These are phyloP conservation scores for Simalia tracyae DNA, from an alignment of 2,797 vertebrate genomes.

Conservation along the genomic window DNA sequence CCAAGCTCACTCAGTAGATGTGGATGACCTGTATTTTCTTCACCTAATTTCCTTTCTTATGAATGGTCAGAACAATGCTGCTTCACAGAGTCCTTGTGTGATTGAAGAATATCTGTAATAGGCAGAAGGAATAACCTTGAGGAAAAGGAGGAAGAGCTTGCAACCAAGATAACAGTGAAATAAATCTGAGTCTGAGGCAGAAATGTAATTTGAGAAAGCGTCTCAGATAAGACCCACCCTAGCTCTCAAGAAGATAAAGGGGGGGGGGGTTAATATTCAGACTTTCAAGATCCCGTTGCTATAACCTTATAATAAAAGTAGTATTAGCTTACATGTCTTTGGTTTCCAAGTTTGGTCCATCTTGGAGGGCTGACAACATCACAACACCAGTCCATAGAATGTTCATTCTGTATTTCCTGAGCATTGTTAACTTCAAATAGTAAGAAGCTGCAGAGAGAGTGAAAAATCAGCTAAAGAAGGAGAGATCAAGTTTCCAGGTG, in stretches of 20 bases:
- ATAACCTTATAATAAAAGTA: not conserved
- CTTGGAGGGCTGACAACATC: not conserved
- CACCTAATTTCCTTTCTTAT: not conserved
- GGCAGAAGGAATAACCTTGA: not conserved
- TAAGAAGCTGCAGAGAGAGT: not conserved
- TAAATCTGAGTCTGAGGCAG: not conserved
- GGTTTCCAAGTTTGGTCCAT: not conserved
- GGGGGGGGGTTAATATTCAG: not conserved
- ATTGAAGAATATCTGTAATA: no score
- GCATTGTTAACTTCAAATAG: not conserved
- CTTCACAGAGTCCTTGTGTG: no score
- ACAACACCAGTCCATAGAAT: not conserved
- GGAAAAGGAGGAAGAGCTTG: not conserved
- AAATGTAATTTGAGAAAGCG: not conserved
- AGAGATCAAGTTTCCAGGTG: not conserved
- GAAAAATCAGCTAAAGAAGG: not conserved
- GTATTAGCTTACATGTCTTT: not conserved
- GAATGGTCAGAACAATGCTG: not conserved
- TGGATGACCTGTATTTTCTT: not conserved
- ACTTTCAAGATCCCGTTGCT: not conserved
- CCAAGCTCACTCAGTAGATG: not conserved
- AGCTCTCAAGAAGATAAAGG: not conserved
- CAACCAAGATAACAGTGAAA: not conserved
- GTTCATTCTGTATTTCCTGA: not conserved
- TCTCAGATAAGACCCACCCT: not conserved